Percentiles rank a stretch among this genome's conserved stretches.
Conservation (phyloP, 2,888 invertebrate species). For the Lepidochitona cinerea region DNA sequence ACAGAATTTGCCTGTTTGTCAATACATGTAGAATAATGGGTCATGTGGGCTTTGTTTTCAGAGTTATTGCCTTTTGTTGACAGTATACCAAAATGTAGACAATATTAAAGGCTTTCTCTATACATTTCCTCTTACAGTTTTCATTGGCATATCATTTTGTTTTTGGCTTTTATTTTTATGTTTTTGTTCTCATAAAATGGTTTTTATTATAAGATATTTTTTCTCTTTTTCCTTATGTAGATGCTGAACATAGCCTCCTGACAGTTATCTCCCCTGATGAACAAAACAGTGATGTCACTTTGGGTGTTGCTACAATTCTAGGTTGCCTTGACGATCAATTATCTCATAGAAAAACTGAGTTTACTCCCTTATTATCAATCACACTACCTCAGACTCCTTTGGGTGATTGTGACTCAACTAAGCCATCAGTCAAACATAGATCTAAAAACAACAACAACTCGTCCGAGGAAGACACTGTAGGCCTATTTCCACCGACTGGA, state of each 20-base stretch:
- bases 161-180: too few relatives aligned
- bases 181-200: too few relatives aligned
- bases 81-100: too few relatives aligned
- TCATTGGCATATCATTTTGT: too few relatives aligned
- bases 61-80: too few relatives aligned
- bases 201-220: too few relatives aligned
- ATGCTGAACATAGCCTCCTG: constrained; percentile 55
- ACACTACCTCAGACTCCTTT: neutral
- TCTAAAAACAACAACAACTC: neutral
- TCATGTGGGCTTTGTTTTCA: too few relatives aligned
- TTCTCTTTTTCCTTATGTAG: constrained; percentile 35
- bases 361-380: constrained; percentile 41
- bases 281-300: neutral
- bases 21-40: too few relatives aligned
- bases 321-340: constrained; percentile 52
- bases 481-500: too few relatives aligned
- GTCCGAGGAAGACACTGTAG: neutral
- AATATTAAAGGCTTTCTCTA: too few relatives aligned
- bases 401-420: neutral
- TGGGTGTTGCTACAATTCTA: constrained; percentile 38
- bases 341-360: constrained; percentile 45
- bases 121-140: too few relatives aligned
- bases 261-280: constrained; percentile 38
- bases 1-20: too few relatives aligned
- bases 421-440: neutral